A percentile compares a stretch with the other conserved stretches of the same genome.
Conservation (phyloP, 2,888 invertebrate species). For the Proisotoma minuta region DNA sequence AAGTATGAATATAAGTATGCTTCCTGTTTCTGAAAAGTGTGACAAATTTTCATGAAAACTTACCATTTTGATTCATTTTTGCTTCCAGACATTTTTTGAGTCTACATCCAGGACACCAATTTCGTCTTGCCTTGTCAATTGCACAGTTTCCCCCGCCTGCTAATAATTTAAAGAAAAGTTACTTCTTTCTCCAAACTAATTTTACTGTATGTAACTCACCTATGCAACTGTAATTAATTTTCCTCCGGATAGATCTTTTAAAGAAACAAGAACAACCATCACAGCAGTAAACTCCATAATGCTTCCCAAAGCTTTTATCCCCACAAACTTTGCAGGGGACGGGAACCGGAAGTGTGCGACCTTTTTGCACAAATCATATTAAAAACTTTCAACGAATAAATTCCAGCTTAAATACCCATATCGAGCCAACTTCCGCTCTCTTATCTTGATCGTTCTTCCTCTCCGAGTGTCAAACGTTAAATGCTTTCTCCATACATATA, state of each 20-base stretch:
- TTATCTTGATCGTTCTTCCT: too few species aligned
- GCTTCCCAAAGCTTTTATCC: conserved; percentile 70
- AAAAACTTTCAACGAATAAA: too few species aligned
- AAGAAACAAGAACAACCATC: conserved; percentile 88
- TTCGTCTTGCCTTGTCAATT: conserved; percentile 74
- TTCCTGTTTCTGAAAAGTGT: too few species aligned
- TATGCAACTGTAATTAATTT: conserved; percentile 70
- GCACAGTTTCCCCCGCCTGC: conserved; percentile 67
- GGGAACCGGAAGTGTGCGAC: conserved; percentile 61
- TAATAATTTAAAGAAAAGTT: conserved; percentile 2
- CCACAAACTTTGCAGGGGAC: conserved; percentile 74
- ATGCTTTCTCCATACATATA: too few species aligned
- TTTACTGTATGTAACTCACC: conserved; percentile 50
- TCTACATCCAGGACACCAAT: conserved; percentile 83
- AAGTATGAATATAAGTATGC: too few species aligned
- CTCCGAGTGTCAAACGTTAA: too few species aligned
- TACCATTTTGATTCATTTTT: conserved; percentile 73
- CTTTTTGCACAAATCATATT: conserved; percentile 48
- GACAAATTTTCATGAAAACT: conserved; percentile 23
- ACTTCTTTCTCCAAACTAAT: conserved; percentile 1
- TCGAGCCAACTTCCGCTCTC: too few species aligned
- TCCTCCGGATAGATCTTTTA: conserved; percentile 72
- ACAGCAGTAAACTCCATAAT: conserved; percentile 78
- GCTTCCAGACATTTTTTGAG: conserved; percentile 71
- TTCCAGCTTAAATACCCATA: too few species aligned